Conservation (phyloP, 2,113 vertebrate genomes). For the Orthonyx spaldingii region DNA sequence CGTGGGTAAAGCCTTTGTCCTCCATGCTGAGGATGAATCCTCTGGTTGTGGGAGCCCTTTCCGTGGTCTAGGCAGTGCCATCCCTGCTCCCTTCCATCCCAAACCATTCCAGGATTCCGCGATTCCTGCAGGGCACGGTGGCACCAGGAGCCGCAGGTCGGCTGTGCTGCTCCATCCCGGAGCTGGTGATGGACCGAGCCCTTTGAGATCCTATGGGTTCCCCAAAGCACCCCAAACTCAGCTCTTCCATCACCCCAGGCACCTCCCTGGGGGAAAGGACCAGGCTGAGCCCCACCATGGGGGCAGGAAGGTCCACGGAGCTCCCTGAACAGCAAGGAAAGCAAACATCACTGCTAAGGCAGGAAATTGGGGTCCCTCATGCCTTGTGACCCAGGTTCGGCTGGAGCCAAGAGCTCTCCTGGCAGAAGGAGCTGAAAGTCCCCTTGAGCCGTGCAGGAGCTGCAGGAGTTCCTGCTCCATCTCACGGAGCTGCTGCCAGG, state of each 20-base stretch:
- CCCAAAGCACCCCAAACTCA: background rate
- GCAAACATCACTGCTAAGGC: background rate
- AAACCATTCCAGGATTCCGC: background rate
- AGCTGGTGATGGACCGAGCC: background rate
- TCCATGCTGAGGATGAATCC: background rate
- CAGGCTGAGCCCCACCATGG: accelerated
- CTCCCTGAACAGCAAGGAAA: background rate
- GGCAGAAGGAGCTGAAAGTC: background rate
- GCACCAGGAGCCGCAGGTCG: background rate
- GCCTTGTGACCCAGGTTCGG: background rate
- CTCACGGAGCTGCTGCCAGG: background rate
- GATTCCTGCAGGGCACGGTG: background rate
- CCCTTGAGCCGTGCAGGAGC: background rate
- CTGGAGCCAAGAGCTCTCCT: background rate
- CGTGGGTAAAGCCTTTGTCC: background rate
- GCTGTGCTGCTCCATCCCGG: background rate
- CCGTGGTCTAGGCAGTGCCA: background rate
- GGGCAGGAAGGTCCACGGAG: background rate
- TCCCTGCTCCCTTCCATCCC: background rate
- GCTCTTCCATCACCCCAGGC: background rate
- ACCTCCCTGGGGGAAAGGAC: background rate
- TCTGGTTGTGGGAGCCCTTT: background rate
- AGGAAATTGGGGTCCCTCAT: background rate
- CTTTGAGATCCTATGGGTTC: background rate
- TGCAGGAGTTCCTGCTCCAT: background rate